Conservation (phyloP, 1,140 invertebrate species). For the Megathymus violae region DNA sequence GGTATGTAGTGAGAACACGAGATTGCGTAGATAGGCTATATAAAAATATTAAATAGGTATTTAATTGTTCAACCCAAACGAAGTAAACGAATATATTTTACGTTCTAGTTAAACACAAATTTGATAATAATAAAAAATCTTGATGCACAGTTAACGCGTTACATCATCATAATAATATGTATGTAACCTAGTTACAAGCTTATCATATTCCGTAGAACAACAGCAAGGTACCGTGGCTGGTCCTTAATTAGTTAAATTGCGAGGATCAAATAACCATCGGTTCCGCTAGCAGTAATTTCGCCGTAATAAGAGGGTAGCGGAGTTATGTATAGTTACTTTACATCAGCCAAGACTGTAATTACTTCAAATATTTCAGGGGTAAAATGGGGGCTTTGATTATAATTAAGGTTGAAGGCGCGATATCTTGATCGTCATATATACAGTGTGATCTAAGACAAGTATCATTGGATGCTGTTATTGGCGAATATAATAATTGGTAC, state of each 20-base stretch:
- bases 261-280: conserved; percentile 16
- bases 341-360: conserved; percentile 2
- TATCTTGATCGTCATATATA: not conserved
- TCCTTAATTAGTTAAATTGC: conserved; percentile 20
- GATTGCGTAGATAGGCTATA: too few species aligned
- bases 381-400: not conserved
- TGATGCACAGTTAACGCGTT: not conserved
- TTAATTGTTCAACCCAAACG: too few species aligned
- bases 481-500: too few species aligned
- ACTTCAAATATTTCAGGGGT: not conserved
- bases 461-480: too few species aligned
- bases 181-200: not conserved
- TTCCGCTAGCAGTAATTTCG: conserved; percentile 8
- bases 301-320: conserved; percentile 10
- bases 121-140: not conserved
- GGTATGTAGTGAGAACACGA: too few species aligned
- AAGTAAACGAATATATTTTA: too few species aligned
- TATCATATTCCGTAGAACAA: not conserved
- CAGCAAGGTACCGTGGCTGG: not conserved
- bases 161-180: too few species aligned
- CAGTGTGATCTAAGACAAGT: not conserved
- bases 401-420: not conserved
- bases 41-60: too few species aligned
- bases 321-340: conserved; percentile 6
- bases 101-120: too few species aligned